These are phyloP conservation scores for Sinocyclocheilus maitianheensis DNA, from an alignment of 2,113 vertebrate species.

Conservation along the genomic window DNA sequence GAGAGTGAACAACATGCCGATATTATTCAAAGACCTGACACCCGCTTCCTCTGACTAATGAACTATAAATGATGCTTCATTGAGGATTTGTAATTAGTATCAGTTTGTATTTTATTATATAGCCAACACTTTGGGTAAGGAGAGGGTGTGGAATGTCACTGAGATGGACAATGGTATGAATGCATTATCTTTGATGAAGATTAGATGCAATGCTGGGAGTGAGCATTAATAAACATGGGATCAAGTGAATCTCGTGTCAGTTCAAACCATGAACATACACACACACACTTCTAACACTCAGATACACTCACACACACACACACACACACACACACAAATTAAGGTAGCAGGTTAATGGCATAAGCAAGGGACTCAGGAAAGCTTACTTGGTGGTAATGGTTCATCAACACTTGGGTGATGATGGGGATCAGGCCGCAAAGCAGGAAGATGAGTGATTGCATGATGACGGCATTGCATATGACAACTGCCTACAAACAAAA, in stretches of 20 bases:
- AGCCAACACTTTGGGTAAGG: not conserved
- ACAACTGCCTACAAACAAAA: slow-evolving; percentile 78
- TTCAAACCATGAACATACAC: not conserved
- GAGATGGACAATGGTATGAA: not conserved
- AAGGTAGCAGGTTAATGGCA: not conserved
- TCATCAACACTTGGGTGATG: slow-evolving; percentile 96
- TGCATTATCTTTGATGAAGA: not conserved
- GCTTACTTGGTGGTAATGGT: slow-evolving; percentile 98
- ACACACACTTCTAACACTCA: not conserved
- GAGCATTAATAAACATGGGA: not conserved
- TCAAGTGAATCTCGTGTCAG: not conserved
- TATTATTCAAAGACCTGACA: not conserved
- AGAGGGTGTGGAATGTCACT: not conserved
- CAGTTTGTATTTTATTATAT: not conserved
- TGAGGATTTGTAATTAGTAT: not conserved
- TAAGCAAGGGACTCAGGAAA: slow-evolving; percentile 69
- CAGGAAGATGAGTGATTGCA: slow-evolving; percentile 90
- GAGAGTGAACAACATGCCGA: no score
- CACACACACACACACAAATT: not conserved
- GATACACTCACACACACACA: slow-evolving; percentile 16
- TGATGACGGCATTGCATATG: slow-evolving; percentile 85
- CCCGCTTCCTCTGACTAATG: not conserved
- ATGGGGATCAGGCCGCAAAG: slow-evolving; percentile 90
- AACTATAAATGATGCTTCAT: not conserved
- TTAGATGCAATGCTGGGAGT: not conserved